A percentile compares a stretch with the other conserved stretches of the same genome.
These are phyloP conservation scores for Leptobrachium leishanense DNA, from an alignment of 2,113 vertebrate species.

Conservation along the genomic window DNA sequence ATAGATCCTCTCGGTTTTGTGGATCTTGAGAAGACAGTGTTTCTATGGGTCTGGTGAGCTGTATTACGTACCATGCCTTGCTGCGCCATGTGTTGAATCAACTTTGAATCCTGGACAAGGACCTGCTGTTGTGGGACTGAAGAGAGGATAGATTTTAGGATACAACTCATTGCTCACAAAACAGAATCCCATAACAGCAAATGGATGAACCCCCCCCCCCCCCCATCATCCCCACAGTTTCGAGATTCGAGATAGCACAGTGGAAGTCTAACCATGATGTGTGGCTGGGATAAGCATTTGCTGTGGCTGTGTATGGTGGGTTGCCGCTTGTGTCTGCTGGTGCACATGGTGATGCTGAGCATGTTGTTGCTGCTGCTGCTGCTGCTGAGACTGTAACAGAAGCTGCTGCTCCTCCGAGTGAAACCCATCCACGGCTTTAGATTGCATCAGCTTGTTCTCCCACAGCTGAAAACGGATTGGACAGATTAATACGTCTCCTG, in stretches of 20 bases:
- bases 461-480: constrained; percentile 74
- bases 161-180: too few species aligned
- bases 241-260: too few species aligned
- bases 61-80: constrained; percentile 85
- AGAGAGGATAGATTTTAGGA: constrained; percentile 39
- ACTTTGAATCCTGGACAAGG: constrained; percentile 89
- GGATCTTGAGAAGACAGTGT: too few species aligned
- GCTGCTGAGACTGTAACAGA: constrained; percentile 82
- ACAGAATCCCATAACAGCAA: too few species aligned
- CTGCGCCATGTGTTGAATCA: constrained; percentile 90
- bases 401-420: constrained; percentile 92
- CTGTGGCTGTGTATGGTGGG: constrained; percentile 66
- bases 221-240: too few species aligned
- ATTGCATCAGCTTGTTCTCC: constrained; percentile 97
- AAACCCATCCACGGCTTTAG: constrained; percentile 97
- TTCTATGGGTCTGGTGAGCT: too few species aligned
- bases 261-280: constrained; percentile 79
- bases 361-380: constrained; percentile 71
- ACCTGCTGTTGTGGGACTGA: constrained; percentile 91
- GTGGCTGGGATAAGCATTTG: constrained; percentile 87
- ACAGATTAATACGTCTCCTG: too few species aligned
- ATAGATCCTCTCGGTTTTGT: too few species aligned
- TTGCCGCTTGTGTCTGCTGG: constrained; percentile 67
- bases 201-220: too few species aligned
- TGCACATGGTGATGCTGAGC: constrained; percentile 72